Evolutionary conservation across 2,113 vertebrate genomes (phyloP).

Genomic region (Hylia prasina): DNA sequence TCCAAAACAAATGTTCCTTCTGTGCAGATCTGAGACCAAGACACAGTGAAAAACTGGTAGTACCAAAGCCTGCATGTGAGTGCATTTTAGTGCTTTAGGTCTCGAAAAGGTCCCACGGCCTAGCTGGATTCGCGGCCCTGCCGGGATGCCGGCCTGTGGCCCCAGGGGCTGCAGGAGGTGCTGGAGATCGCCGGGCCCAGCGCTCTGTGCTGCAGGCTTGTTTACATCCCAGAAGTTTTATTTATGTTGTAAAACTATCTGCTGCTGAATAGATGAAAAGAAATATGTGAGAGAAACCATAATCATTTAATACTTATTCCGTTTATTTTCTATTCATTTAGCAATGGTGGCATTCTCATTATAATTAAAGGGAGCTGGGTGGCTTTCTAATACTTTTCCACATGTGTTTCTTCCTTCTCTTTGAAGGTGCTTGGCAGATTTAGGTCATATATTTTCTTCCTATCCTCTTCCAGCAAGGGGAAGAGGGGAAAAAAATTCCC

Average conservation of each 20-base stretch:
- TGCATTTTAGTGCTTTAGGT: background rate
- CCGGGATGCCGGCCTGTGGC: accelerated
- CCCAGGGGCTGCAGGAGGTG: slow-evolving; percentile 16
- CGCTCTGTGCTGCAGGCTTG: background rate
- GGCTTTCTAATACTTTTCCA: slow-evolving; percentile 41
- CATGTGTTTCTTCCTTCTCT: slow-evolving; percentile 42
- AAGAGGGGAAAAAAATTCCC: slow-evolving; percentile 66
- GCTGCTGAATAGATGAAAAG: slow-evolving; percentile 35
- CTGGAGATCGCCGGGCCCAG: background rate
- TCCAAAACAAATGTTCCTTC: background rate
- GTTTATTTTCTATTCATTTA: slow-evolving; percentile 67
- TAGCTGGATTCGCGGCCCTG: accelerated
- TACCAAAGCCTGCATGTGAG: background rate
- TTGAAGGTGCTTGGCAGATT: slow-evolving; percentile 70
- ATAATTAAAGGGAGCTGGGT: slow-evolving; percentile 61
- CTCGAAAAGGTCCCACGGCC: accelerated
- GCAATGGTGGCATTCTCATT: slow-evolving; percentile 45
- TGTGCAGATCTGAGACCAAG: background rate
- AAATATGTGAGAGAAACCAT: slow-evolving; percentile 52
- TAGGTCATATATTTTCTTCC: slow-evolving; percentile 67
- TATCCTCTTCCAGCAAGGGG: slow-evolving; percentile 2
- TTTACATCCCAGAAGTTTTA: slow-evolving; percentile 56
- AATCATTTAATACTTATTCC: slow-evolving; percentile 60
- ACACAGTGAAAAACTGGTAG: background rate
- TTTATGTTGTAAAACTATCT: slow-evolving; percentile 47